A percentile compares a stretch with the other conserved stretches of the same genome.
These are phyloP conservation scores for Telenomus remus DNA, from an alignment of 1,140 invertebrate genomes.

Conservation along the genomic window DNA sequence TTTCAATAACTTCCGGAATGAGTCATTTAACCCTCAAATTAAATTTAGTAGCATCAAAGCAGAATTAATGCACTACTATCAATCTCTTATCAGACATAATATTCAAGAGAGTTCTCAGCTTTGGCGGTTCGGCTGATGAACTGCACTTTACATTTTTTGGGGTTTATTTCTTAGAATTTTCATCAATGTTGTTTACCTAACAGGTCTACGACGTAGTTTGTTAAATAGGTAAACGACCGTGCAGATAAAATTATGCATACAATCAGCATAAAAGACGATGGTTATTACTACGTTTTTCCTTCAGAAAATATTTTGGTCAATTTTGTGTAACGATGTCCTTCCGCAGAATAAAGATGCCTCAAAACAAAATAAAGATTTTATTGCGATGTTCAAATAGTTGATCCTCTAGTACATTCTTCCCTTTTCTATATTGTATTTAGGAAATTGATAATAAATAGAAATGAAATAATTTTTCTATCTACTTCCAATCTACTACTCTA, in stretches of 20 bases:
- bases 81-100: no score
- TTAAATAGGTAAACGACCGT: slow-evolving; percentile 25
- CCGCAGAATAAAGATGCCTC: slow-evolving; percentile 18
- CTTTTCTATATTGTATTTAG: slow-evolving; percentile 9
- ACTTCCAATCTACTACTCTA: no score
- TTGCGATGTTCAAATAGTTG: slow-evolving; percentile 31
- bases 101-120: no score
- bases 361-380: slow-evolving; percentile 14
- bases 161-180: slow-evolving; percentile 2
- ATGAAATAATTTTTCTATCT: no score
- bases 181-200: neutral
- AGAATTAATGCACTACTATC: no score
- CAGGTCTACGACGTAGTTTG: neutral
- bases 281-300: slow-evolving; percentile 25
- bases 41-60: no score
- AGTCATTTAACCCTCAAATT: no score
- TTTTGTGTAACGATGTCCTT: slow-evolving; percentile 20
- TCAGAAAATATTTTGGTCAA: slow-evolving; percentile 26
- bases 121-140: no score
- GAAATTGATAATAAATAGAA: neutral
- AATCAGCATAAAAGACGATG: slow-evolving; percentile 46
- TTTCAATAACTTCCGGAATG: slow-evolving; percentile 36
- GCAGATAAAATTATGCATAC: slow-evolving; percentile 17
- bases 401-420: slow-evolving; percentile 25
- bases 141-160: no score